A percentile compares a stretch with the other conserved stretches of the same genome.
phyloP scores from a whole-genome alignment of 2,797 vertebrate species.

The Apodemus agrarius region DNA sequence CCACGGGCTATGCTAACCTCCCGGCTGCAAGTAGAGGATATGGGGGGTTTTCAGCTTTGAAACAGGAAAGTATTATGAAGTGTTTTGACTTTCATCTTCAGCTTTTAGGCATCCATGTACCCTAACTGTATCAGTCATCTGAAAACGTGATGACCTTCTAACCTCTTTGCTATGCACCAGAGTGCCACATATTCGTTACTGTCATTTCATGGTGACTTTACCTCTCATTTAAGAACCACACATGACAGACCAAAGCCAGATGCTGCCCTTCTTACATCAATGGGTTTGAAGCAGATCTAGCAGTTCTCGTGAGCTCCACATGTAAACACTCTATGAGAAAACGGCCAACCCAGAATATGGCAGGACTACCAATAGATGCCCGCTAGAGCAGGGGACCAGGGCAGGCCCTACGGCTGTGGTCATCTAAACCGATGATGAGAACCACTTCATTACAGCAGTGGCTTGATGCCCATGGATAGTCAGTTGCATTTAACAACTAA shows the following conservation, averaged over 20 bases:
- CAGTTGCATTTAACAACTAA: background rate
- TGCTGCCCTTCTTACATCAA: background rate
- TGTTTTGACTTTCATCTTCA: slow-evolving; percentile 22
- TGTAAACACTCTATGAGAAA: background rate
- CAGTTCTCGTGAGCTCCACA: background rate
- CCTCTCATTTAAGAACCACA: background rate
- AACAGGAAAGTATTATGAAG: background rate
- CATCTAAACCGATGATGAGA: background rate
- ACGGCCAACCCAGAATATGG: background rate
- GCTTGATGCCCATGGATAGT: background rate
- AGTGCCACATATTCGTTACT: background rate
- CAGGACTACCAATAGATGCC: background rate
- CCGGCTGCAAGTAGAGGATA: slow-evolving; percentile 51
- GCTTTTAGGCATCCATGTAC: background rate
- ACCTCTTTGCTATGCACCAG: background rate
- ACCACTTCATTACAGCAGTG: background rate
- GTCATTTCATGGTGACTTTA: background rate
- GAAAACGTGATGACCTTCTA: background rate
- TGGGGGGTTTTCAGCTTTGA: slow-evolving; percentile 30
- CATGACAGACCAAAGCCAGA: background rate
- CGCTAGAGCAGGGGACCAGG: background rate
- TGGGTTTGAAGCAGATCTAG: background rate
- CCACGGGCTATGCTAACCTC: slow-evolving; percentile 53
- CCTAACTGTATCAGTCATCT: background rate
- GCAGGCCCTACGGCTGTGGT: background rate